These are phyloP conservation scores for Dioctria linearis DNA, from an alignment of 2,888 invertebrate species.

Conservation along the genomic window DNA sequence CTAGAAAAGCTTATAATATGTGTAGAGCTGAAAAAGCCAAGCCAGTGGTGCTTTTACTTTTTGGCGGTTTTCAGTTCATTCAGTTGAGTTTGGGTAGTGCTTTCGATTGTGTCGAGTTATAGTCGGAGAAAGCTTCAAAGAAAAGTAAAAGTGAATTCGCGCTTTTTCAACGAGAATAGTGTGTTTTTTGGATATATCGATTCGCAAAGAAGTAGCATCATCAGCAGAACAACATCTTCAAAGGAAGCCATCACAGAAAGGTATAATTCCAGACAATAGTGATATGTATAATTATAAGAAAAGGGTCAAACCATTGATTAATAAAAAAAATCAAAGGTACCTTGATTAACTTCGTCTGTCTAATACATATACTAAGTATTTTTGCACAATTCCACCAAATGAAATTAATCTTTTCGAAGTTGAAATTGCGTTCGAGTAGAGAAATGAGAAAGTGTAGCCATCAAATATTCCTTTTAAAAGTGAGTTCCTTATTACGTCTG, in stretches of 20 bases:
- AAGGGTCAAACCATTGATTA: not conserved
- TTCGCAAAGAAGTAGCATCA: not conserved
- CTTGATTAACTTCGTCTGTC: too few species aligned
- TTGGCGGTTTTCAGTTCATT: slow-evolving; percentile 22
- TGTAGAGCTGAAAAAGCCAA: too few species aligned
- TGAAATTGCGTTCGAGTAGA: not conserved
- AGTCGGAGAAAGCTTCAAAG: slow-evolving; percentile 24
- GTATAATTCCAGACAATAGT: not conserved
- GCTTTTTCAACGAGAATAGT: not conserved
- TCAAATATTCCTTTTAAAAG: slow-evolving; percentile 1
- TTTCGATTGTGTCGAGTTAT: slow-evolving; percentile 21
- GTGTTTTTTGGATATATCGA: not conserved
- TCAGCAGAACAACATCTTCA: not conserved
- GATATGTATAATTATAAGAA: not conserved
- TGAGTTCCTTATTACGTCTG: slow-evolving; percentile 4
- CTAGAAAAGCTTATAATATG: too few species aligned
- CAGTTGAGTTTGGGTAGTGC: slow-evolving; percentile 31
- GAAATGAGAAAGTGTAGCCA: not conserved
- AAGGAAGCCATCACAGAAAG: slow-evolving; percentile 7
- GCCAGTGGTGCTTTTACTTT: not conserved
- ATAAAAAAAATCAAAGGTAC: too few species aligned
- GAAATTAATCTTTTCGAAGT: not conserved
- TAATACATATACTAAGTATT: too few species aligned
- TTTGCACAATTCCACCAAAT: too few species aligned
- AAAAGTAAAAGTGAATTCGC: slow-evolving; percentile 19